Evolutionary conservation across 1,140 invertebrate genomes (phyloP).

Genomic region (Cydia strobilella): DNA sequence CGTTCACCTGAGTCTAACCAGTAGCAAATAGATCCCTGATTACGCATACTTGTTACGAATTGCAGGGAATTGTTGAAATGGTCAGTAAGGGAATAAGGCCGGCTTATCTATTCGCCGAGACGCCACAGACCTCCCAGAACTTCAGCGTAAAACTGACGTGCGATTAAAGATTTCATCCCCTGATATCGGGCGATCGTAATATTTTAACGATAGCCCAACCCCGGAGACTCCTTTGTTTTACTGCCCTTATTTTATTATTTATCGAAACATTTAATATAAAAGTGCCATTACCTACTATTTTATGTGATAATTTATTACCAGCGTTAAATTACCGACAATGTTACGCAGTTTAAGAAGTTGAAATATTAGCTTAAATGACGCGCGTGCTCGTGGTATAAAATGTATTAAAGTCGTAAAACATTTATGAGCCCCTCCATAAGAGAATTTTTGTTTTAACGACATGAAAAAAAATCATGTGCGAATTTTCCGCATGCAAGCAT

Average conservation of each 20-base stretch:
- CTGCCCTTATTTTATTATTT: slow-evolving; percentile 69
- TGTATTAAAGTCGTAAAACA: slow-evolving; percentile 25
- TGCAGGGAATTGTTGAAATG: not conserved
- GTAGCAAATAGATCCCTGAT: not conserved
- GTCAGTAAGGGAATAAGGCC: not conserved
- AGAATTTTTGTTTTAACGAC: slow-evolving; percentile 16
- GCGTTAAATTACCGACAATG: slow-evolving; percentile 35
- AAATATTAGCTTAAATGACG: slow-evolving; percentile 31
- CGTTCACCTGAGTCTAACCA: not conserved
- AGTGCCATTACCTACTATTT: slow-evolving; percentile 55
- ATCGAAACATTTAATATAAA: slow-evolving; percentile 68
- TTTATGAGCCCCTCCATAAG: slow-evolving; percentile 26
- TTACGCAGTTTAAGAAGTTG: slow-evolving; percentile 30
- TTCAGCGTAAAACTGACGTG: slow-evolving; percentile 59
- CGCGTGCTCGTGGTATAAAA: slow-evolving; percentile 26
- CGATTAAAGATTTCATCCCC: slow-evolving; percentile 71
- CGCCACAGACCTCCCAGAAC: slow-evolving; percentile 43
- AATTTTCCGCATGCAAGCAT: slow-evolving; percentile 7
- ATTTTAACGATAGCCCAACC: slow-evolving; percentile 66
- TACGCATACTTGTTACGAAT: not conserved
- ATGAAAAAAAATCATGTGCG: slow-evolving; percentile 7
- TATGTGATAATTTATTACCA: slow-evolving; percentile 56
- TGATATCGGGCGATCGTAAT: slow-evolving; percentile 72
- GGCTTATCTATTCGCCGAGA: slow-evolving; percentile 46
- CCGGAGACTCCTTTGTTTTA: slow-evolving; percentile 65